phyloP scores from a whole-genome alignment of 2,888 invertebrate genomes.

The Disparrhopalites patrizii region DNA sequence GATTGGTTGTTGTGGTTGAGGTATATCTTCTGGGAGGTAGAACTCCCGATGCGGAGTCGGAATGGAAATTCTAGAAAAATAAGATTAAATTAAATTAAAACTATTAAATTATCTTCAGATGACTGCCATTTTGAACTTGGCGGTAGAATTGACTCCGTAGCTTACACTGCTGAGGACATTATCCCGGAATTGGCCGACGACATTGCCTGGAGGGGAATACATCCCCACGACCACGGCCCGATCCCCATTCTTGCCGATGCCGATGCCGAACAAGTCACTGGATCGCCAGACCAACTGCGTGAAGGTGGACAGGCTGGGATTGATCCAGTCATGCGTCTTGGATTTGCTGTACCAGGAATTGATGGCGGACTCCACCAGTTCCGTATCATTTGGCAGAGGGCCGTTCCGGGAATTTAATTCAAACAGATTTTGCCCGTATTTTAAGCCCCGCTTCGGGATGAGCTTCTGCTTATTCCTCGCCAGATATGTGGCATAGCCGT shows the following conservation, averaged over 20 bases:
- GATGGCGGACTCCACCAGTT: not conserved
- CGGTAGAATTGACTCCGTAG: too few species aligned
- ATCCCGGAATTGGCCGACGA: not conserved
- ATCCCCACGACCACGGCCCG: not conserved
- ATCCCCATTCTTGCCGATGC: not conserved
- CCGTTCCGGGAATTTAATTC: not conserved
- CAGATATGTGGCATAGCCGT: not conserved
- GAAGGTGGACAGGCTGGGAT: not conserved
- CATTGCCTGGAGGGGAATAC: conserved; percentile 10
- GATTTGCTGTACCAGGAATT: not conserved
- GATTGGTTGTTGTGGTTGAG: not conserved
- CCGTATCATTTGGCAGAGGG: conserved; percentile 3
- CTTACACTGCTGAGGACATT: conserved; percentile 3
- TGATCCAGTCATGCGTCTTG: not conserved
- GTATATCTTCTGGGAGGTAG: not conserved
- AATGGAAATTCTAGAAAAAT: not conserved
- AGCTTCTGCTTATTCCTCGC: not conserved
- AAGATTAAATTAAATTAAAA: not conserved
- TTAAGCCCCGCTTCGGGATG: not conserved
- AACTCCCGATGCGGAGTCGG: not conserved
- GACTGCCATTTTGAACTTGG: too few species aligned
- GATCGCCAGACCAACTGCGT: conserved; percentile 1
- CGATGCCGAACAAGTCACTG: not conserved
- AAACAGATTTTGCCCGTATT: not conserved
- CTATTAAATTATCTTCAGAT: not conserved